Evolutionary conservation across 2,113 vertebrate species (phyloP).

Genomic region (Rhineura floridana): DNA sequence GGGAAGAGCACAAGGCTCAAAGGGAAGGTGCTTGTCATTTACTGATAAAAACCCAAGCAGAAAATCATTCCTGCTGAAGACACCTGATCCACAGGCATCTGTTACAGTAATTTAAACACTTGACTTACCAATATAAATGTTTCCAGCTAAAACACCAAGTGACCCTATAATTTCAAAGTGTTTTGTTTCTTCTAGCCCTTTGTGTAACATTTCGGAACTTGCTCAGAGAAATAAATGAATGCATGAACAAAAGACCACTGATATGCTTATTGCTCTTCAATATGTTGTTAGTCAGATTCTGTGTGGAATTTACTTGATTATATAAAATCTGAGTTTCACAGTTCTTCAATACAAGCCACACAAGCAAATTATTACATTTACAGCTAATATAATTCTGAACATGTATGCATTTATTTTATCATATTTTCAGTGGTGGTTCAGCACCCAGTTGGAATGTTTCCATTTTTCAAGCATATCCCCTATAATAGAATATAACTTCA

Average conservation of each 20-base stretch:
- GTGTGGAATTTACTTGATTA: not conserved
- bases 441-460: slow-evolving; percentile 39
- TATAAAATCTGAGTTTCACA: slow-evolving; percentile 13
- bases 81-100: slow-evolving; percentile 64
- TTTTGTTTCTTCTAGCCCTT: slow-evolving; percentile 35
- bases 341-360: slow-evolving; percentile 8
- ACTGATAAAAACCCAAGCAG: slow-evolving; percentile 72
- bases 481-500: slow-evolving; percentile 26
- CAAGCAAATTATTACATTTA: slow-evolving; percentile 30
- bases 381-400: slow-evolving; percentile 35
- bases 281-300: slow-evolving; percentile 32
- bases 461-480: slow-evolving; percentile 33
- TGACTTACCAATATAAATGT: slow-evolving; percentile 17
- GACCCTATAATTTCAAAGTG: slow-evolving; percentile 31
- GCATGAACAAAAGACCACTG: slow-evolving; percentile 45
- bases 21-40: slow-evolving; percentile 69
- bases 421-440: slow-evolving; percentile 16
- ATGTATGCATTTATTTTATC: slow-evolving; percentile 41
- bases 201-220: slow-evolving; percentile 3
- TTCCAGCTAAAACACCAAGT: slow-evolving; percentile 10
- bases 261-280: slow-evolving; percentile 11
- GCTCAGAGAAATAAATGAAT: slow-evolving; percentile 33
- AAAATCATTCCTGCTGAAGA: slow-evolving; percentile 66
- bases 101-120: slow-evolving; percentile 61
- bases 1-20: slow-evolving; percentile 44